Conservation (phyloP, 1,140 invertebrate species). For the Chymomyza costata region DNA sequence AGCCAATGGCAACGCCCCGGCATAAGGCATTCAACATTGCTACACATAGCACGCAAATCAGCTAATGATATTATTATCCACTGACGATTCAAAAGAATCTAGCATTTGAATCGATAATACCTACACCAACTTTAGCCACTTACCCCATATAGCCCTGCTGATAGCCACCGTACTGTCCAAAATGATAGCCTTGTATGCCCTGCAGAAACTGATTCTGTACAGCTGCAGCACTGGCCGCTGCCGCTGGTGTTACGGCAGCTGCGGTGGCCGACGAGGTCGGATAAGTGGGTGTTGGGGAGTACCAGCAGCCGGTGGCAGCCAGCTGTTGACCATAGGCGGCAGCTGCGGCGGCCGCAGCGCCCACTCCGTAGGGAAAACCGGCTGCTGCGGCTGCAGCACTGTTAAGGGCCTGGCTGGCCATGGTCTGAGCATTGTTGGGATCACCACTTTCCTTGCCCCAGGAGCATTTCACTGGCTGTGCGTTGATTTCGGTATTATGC, state of each 20-base stretch:
- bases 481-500: slow-evolving; percentile 97
- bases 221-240: slow-evolving; percentile 82
- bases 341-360: slow-evolving; percentile 65
- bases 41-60: slow-evolving; percentile 11
- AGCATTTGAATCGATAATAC: slow-evolving; percentile 30
- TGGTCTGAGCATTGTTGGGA: slow-evolving; percentile 86
- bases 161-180: slow-evolving; percentile 85
- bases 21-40: background rate
- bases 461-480: slow-evolving; percentile 98
- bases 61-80: slow-evolving; percentile 44
- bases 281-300: slow-evolving; percentile 82
- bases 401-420: slow-evolving; percentile 78
- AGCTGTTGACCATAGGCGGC: slow-evolving; percentile 74
- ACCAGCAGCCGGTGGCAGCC: slow-evolving; percentile 81
- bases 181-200: slow-evolving; percentile 87
- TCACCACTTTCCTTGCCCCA: slow-evolving; percentile 99
- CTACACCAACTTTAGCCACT: slow-evolving; percentile 63
- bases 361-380: slow-evolving; percentile 67
- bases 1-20: background rate
- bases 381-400: slow-evolving; percentile 65
- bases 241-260: slow-evolving; percentile 77
- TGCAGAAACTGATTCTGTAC: slow-evolving; percentile 83
- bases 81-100: background rate
- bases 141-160: slow-evolving; percentile 88
- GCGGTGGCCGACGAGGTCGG: slow-evolving; percentile 76